These are phyloP conservation scores for Myotis findleyi DNA, from an alignment of 2,797 vertebrate genomes.

Conservation along the genomic window DNA sequence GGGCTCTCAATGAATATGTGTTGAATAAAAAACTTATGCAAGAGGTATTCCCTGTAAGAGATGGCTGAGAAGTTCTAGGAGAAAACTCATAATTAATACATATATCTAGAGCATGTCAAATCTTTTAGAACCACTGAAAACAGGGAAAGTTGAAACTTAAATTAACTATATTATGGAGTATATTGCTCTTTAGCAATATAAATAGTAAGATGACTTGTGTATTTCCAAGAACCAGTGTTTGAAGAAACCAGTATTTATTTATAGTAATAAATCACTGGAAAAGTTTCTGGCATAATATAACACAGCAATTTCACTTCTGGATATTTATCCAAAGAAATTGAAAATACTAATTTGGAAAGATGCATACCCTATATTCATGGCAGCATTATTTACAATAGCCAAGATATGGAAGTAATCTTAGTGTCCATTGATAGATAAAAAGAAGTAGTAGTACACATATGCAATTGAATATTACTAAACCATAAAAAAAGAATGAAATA, in stretches of 20 bases:
- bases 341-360: not conserved
- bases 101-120: not conserved
- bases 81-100: not conserved
- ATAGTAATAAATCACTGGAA: slow-evolving; percentile 36
- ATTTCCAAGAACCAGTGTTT: slow-evolving; percentile 39
- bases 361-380: not conserved
- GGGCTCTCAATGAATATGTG: not conserved
- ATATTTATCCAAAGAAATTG: not conserved
- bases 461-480: not conserved
- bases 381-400: not conserved
- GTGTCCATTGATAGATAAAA: not conserved
- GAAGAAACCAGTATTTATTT: not conserved
- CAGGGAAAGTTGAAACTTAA: not conserved
- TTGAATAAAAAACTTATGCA: not conserved
- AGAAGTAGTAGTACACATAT: not conserved
- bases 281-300: not conserved
- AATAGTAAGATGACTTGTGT: not conserved
- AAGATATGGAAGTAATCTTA: not conserved
- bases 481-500: not conserved
- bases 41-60: not conserved
- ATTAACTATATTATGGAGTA: not conserved
- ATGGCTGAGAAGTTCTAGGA: not conserved
- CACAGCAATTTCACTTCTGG: not conserved
- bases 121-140: not conserved
- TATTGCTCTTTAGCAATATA: not conserved